A percentile compares a stretch with the other conserved stretches of the same genome.
These are phyloP conservation scores for Leucoma salicis DNA, from an alignment of 2,888 invertebrate species.

Conservation along the genomic window DNA sequence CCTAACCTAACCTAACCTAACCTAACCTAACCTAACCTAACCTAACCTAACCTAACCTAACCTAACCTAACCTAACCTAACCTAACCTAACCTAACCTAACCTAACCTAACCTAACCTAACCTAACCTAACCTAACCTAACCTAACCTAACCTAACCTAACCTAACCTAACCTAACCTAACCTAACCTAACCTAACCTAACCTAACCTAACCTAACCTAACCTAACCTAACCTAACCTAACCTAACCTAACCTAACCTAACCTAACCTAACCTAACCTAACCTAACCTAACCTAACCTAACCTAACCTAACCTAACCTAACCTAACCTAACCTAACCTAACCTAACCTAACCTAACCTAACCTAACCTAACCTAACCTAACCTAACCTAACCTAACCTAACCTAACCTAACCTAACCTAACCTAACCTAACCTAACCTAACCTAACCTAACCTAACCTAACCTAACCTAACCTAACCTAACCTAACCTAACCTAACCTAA, in stretches of 20 bases:
- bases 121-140: constrained; percentile 8
- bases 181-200: constrained; percentile 11
- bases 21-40: constrained; percentile 20
- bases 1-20: constrained; percentile 21
- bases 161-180: constrained; percentile 3
- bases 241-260: constrained; percentile 11
- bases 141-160: constrained; percentile 5
- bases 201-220: constrained; percentile 7
- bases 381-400: constrained; percentile 16
- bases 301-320: constrained; percentile 24
- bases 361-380: constrained; percentile 15
- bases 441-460: constrained; percentile 15
- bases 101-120: constrained; percentile 9
- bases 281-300: constrained; percentile 18
- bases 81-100: constrained; percentile 14
- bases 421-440: constrained; percentile 16
- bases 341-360: constrained; percentile 16
- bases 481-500: constrained; percentile 13
- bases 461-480: constrained; percentile 10
- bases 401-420: constrained; percentile 17
- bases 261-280: constrained; percentile 7
- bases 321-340: constrained; percentile 19
- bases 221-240: constrained; percentile 2
- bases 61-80: constrained; percentile 21
- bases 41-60: constrained; percentile 25